Percentiles rank a stretch among this genome's conserved stretches.
phyloP scores from a whole-genome alignment of 2,797 vertebrate species.

The Eutrigla gurnardus region DNA sequence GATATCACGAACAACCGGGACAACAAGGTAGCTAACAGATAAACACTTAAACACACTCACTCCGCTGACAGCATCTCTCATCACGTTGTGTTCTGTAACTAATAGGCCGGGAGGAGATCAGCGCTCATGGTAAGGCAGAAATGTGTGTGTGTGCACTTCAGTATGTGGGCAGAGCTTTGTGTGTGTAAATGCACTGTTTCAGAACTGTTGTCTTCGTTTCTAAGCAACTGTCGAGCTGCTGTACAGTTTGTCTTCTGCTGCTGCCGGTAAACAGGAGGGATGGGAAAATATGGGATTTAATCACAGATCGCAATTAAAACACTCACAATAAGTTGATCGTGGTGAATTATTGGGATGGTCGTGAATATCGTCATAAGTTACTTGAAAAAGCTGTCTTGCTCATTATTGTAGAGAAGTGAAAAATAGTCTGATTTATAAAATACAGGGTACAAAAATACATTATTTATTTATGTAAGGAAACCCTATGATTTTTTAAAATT shows the following conservation, averaged over 20 bases:
- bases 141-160: not conserved
- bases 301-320: too few species aligned
- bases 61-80: conserved; percentile 22
- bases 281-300: too few species aligned
- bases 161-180: conserved; percentile 28
- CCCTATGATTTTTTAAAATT: too few species aligned
- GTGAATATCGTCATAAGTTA: too few species aligned
- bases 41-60: not conserved
- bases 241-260: not conserved
- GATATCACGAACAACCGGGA: conserved; percentile 83
- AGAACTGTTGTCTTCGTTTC: not conserved
- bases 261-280: not conserved
- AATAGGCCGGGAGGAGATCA: conserved; percentile 69
- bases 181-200: not conserved
- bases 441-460: too few species aligned
- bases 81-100: conserved; percentile 64
- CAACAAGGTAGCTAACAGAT: conserved; percentile 83
- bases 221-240: conserved; percentile 3
- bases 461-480: too few species aligned
- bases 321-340: too few species aligned
- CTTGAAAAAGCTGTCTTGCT: too few species aligned
- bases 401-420: too few species aligned
- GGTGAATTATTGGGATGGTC: too few species aligned
- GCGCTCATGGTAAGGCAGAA: conserved; percentile 74
- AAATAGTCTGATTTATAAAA: too few species aligned